Conservation (phyloP, 2,797 vertebrate genomes). For the Poeciliopsis turneri region DNA sequence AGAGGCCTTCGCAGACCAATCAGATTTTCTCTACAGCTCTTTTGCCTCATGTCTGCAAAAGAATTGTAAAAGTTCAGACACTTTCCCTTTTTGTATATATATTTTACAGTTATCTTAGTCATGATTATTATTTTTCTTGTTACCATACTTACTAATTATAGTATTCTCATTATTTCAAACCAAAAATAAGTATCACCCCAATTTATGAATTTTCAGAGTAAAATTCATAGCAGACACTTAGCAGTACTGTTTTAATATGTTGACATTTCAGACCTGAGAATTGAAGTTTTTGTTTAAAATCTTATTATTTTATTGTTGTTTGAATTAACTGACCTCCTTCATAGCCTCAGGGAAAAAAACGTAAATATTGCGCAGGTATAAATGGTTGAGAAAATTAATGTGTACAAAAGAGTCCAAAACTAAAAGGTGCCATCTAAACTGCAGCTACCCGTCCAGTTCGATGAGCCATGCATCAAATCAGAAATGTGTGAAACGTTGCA, state of each 20-base stretch:
- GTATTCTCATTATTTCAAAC: background rate
- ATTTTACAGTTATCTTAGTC: background rate
- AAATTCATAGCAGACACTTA: background rate
- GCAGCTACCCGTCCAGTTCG: background rate
- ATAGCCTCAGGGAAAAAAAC: background rate
- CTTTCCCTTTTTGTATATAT: slow-evolving; percentile 1
- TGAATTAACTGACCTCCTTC: too few species aligned
- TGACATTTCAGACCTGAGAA: background rate
- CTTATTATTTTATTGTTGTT: too few species aligned
- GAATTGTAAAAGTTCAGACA: slow-evolving; percentile 51
- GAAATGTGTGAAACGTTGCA: background rate
- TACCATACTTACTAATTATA: background rate
- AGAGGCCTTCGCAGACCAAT: slow-evolving; percentile 22
- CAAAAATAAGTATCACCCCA: background rate
- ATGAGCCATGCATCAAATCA: background rate
- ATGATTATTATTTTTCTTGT: background rate
- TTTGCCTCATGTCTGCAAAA: slow-evolving; percentile 35
- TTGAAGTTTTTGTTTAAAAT: background rate
- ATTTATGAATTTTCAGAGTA: background rate
- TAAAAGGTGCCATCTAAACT: background rate
- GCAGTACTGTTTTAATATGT: background rate
- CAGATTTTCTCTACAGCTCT: slow-evolving; percentile 32
- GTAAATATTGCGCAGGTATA: background rate
- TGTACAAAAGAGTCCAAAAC: background rate
- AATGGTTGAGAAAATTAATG: background rate